Evolutionary conservation across 2,888 invertebrate species (phyloP).

Genomic region (Troides oblongomaculatus): DNA sequence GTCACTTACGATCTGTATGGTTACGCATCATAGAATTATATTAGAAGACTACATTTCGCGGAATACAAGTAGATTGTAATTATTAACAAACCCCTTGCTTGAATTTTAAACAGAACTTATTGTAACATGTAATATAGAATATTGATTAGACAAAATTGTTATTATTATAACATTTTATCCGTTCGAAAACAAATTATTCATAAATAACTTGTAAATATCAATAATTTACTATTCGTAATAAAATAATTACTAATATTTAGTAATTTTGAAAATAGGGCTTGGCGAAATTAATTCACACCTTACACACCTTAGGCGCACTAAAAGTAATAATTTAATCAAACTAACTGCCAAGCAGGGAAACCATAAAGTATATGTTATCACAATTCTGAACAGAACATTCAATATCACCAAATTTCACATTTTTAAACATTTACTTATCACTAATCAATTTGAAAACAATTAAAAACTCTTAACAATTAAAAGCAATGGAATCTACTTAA

Average conservation of each 20-base stretch:
- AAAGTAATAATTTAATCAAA: conserved; percentile 32
- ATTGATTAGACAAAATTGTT: background rate
- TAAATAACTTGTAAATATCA: background rate
- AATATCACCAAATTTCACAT: conserved; percentile 23
- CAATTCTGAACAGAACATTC: conserved; percentile 29
- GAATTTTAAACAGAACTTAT: no score
- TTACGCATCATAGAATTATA: no score
- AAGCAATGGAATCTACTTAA: background rate
- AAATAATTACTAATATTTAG: background rate
- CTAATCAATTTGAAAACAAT: background rate
- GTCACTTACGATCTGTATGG: no score
- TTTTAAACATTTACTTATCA: conserved; percentile 5
- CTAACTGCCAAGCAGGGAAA: conserved; percentile 49
- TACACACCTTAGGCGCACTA: conserved; percentile 29
- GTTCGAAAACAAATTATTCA: background rate
- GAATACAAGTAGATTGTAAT: no score
- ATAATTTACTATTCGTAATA: conserved; percentile 1
- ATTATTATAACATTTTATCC: background rate
- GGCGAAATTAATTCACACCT: conserved; percentile 30
- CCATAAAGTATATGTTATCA: conserved; percentile 29
- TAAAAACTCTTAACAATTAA: background rate
- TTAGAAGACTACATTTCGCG: no score
- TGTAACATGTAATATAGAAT: no score
- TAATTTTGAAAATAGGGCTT: conserved; percentile 27
- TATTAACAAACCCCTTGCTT: no score